Evolutionary conservation across 37 sponge, comb jelly and placozoan species (phyloP).

Genomic region (Petrosia ficiformis): DNA sequence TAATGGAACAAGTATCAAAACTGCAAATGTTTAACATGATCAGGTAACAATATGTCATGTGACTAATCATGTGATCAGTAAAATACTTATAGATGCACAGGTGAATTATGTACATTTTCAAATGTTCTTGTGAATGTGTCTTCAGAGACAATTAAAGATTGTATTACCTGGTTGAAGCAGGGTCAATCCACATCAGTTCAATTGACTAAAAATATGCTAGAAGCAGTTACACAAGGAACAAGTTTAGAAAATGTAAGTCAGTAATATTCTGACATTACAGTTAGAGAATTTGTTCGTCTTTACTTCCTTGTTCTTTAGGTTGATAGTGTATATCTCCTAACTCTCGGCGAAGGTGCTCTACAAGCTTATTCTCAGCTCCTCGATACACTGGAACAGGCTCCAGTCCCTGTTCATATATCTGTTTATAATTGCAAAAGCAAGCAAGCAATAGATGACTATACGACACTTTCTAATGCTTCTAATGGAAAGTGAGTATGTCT

Average conservation of each 20-base stretch:
- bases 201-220: constrained; percentile 16
- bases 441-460: constrained; percentile 18
- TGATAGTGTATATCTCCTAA: constrained; percentile 48
- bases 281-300: neutral
- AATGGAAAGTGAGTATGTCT: constrained; percentile 46
- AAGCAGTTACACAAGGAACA: constrained; percentile 31
- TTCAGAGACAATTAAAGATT: constrained; percentile 17
- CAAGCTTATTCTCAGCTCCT: constrained; percentile 25
- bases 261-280: neutral
- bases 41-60: constrained; percentile 23
- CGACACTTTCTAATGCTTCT: constrained; percentile 28
- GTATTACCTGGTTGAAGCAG: constrained; percentile 48
- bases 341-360: constrained; percentile 19
- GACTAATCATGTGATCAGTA: neutral
- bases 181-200: constrained; percentile 19
- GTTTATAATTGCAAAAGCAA: constrained; percentile 13
- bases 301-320: neutral
- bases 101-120: constrained; percentile 18
- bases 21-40: constrained; percentile 55
- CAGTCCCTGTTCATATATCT: constrained; percentile 48
- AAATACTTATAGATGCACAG: constrained; percentile 32
- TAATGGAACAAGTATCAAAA: constrained; percentile 54
- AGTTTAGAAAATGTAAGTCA: constrained; percentile 8
- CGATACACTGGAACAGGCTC: constrained; percentile 29
- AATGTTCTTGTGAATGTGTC: constrained; percentile 13